phyloP scores from a whole-genome alignment of 2,888 invertebrate species.

The Xanthorhoe spadicearia region DNA sequence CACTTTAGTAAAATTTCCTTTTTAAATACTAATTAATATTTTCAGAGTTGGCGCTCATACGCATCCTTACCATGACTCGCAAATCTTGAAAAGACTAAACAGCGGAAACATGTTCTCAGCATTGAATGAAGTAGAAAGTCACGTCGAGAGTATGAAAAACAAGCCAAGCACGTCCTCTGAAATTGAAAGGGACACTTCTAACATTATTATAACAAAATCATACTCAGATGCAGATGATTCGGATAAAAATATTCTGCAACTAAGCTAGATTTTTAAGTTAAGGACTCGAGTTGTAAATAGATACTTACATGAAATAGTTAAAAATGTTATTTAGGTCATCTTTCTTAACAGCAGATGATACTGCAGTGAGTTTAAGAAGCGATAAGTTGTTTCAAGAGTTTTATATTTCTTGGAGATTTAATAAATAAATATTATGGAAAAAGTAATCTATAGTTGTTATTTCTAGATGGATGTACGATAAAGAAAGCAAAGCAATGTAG shows the following conservation, averaged over 20 bases:
- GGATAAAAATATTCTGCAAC: conserved; percentile 17
- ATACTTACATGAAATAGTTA: no score
- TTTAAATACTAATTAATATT: conserved; percentile 15
- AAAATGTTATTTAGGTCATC: no score
- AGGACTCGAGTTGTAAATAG: not conserved
- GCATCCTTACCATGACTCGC: conserved; percentile 68
- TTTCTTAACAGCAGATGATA: no score
- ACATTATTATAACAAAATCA: conserved; percentile 18
- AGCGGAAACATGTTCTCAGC: conserved; percentile 56
- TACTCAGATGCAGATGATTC: not conserved
- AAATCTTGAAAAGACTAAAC: conserved; percentile 64
- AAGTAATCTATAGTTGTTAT: no score
- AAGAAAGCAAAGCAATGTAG: no score
- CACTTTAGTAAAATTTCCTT: no score
- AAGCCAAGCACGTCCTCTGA: conserved; percentile 1
- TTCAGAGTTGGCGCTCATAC: conserved; percentile 64
- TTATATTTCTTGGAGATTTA: no score
- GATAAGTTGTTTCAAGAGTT: no score
- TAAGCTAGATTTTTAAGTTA: conserved; percentile 1
- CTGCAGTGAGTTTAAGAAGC: no score
- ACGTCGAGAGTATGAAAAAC: conserved; percentile 22
- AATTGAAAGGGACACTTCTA: conserved; percentile 6
- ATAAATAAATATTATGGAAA: no score
- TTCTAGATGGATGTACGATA: no score
- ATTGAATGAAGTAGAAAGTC: conserved; percentile 55